Conservation (phyloP, 2,113 vertebrate species). For the Alexandromys fortis region DNA sequence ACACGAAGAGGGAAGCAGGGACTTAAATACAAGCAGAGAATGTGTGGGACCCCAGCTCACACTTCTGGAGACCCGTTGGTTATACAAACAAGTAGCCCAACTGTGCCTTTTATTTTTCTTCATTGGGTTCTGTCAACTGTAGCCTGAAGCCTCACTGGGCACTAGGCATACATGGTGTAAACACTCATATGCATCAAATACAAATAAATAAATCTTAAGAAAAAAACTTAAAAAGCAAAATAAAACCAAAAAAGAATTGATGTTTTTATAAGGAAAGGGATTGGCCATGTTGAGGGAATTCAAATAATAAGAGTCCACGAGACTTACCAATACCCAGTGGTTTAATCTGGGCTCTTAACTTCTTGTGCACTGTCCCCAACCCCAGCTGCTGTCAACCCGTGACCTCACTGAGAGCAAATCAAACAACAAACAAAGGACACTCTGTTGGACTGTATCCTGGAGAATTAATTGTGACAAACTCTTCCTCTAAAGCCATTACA, state of each 20-base stretch:
- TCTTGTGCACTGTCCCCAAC: not conserved
- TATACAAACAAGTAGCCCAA: not conserved
- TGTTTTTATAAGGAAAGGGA: not conserved
- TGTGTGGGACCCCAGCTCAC: too few species aligned
- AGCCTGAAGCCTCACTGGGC: not conserved
- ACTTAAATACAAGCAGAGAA: not conserved
- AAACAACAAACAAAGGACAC: not conserved
- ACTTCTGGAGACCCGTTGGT: not conserved
- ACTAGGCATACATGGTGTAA: not conserved
- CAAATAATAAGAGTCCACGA: not conserved
- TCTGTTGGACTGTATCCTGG: not conserved
- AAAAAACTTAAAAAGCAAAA: not conserved
- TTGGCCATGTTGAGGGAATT: not conserved
- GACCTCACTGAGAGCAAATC: not conserved
- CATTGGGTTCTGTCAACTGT: not conserved
- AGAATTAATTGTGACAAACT: not conserved
- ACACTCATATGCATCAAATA: not conserved
- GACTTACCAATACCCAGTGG: not conserved
- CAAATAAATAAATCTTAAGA: not conserved
- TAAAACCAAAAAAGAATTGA: not conserved
- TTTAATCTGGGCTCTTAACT: not conserved
- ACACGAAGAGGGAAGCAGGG: not conserved
- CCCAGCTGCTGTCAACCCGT: not conserved
- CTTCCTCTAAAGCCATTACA: conserved; percentile 11
- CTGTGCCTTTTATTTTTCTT: not conserved